Evolutionary conservation across 1,140 invertebrate genomes (phyloP).

Genomic region (Caenorhabditis brenneri): DNA sequence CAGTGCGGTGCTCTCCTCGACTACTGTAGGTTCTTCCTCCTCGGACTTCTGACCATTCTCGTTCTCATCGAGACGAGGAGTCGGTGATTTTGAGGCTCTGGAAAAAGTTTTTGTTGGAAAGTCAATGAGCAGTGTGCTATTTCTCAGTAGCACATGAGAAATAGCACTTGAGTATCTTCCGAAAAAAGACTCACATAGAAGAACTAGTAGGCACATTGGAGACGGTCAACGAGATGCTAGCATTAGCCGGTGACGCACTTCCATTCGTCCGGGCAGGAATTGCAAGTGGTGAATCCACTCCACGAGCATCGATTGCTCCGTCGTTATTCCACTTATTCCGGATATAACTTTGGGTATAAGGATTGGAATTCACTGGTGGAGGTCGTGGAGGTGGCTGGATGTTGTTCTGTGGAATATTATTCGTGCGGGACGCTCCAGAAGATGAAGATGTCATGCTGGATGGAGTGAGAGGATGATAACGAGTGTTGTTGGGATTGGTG

Average conservation of each 20-base stretch:
- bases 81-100: slow-evolving; percentile 49
- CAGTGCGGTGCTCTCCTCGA: slow-evolving; percentile 76
- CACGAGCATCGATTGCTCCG: not conserved
- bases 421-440: not conserved
- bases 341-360: not conserved
- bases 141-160: no score
- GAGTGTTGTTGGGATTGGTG: not conserved
- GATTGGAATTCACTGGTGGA: not conserved
- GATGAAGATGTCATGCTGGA: slow-evolving; percentile 28
- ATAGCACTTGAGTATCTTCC: slow-evolving; percentile 74
- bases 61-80: slow-evolving; percentile 59
- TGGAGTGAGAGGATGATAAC: slow-evolving; percentile 5
- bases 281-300: not conserved
- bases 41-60: slow-evolving; percentile 14
- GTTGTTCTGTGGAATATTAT: not conserved
- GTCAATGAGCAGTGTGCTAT: no score
- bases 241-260: slow-evolving; percentile 4
- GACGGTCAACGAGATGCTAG: not conserved
- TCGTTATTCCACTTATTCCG: slow-evolving; percentile 20
- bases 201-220: slow-evolving; percentile 73
- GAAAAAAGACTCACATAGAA: slow-evolving; percentile 71
- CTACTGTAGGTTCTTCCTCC: slow-evolving; percentile 71
- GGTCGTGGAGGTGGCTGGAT: not conserved
- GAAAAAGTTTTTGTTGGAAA: slow-evolving; percentile 48
- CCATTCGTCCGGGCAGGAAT: slow-evolving; percentile 12